A percentile compares a stretch with the other conserved stretches of the same genome.
Conservation (phyloP, 2,888 invertebrate genomes). For the Eurois occulta region DNA sequence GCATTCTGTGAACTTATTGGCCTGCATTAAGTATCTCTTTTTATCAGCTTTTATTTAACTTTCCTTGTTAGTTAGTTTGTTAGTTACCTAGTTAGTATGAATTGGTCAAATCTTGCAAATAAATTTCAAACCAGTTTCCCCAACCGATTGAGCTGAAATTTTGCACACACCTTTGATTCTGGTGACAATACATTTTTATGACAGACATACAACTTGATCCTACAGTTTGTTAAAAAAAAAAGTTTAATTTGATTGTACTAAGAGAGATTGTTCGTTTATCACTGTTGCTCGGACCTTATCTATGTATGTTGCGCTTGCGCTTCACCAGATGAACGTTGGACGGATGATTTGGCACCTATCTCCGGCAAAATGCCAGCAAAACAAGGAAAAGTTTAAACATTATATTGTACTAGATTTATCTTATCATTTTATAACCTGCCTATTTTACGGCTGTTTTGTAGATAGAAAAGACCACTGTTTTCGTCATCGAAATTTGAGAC, state of each 20-base stretch:
- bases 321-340: conserved; percentile 1
- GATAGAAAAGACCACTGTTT: conserved; percentile 4
- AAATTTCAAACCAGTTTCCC: not conserved
- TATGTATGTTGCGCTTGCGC: not conserved
- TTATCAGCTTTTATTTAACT: not conserved
- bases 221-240: not conserved
- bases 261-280: conserved; percentile 5
- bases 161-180: not conserved
- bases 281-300: not conserved
- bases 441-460: conserved; percentile 30
- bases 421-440: conserved; percentile 40
- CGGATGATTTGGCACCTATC: not conserved
- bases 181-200: not conserved
- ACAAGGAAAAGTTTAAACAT: conserved; percentile 30
- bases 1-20: not conserved
- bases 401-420: conserved; percentile 19
- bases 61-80: not conserved
- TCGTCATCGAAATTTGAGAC: not conserved
- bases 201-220: not conserved
- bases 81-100: not conserved
- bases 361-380: not conserved
- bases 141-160: not conserved
- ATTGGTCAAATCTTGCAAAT: not conserved
- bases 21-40: not conserved
- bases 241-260: not conserved